Percentiles rank a stretch among this genome's conserved stretches.
These are phyloP conservation scores for Argyresthia albistria DNA, from an alignment of 2,888 invertebrate species.

Conservation along the genomic window DNA sequence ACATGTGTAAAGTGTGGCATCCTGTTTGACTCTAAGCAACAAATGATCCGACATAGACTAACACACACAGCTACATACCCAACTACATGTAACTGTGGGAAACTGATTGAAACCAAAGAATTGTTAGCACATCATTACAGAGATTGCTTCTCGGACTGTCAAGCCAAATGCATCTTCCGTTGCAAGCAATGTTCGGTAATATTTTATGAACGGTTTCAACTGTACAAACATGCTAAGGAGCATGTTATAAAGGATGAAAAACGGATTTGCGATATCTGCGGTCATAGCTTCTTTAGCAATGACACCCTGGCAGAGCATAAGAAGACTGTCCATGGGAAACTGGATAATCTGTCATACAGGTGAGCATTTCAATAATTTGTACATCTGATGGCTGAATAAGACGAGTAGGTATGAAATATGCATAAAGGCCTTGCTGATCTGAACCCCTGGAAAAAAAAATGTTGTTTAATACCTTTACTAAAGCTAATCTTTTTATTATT, in stretches of 20 bases:
- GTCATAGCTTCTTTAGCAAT: conserved; percentile 35
- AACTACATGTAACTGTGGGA: conserved; percentile 41
- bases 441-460: too few species aligned
- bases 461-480: background rate
- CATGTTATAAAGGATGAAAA: conserved; percentile 42
- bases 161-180: conserved; percentile 38
- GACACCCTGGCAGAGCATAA: conserved; percentile 42
- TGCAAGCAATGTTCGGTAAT: conserved; percentile 52
- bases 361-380: conserved; percentile 14
- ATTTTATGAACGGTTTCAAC: conserved; percentile 40
- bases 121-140: conserved; percentile 38
- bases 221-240: conserved; percentile 49
- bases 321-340: conserved; percentile 33
- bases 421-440: too few species aligned
- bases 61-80: conserved; percentile 27
- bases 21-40: conserved; percentile 48
- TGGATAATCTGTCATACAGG: conserved; percentile 34
- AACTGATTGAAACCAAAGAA: conserved; percentile 36
- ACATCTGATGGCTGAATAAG: too few species aligned
- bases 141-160: conserved; percentile 37
- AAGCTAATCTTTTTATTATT: conserved; percentile 3
- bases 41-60: conserved; percentile 46
- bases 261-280: conserved; percentile 48
- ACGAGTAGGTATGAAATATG: too few species aligned
- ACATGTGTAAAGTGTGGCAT: conserved; percentile 48